phyloP scores from a whole-genome alignment of 2,797 vertebrate species.

The Schizopygopsis pylzovi region DNA sequence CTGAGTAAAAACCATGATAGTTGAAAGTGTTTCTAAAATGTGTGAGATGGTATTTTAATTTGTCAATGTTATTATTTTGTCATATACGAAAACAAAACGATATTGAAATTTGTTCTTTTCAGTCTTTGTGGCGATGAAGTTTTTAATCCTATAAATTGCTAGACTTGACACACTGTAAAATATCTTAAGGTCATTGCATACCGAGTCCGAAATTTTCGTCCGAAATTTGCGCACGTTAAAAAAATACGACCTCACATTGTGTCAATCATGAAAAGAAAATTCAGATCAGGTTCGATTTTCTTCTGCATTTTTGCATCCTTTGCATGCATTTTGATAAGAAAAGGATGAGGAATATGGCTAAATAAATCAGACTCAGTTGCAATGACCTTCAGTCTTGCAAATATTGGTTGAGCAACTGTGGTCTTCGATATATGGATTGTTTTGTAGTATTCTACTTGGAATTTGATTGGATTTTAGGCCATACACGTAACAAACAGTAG shows the following conservation, averaged over 20 bases:
- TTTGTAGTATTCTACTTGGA: background rate
- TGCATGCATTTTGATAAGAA: too few species aligned
- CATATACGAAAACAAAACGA: background rate
- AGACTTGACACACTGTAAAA: conserved; percentile 11
- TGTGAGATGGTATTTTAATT: conserved; percentile 28
- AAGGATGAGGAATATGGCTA: too few species aligned
- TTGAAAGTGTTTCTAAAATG: background rate
- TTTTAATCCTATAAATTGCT: conserved; percentile 14
- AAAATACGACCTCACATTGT: too few species aligned
- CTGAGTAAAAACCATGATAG: background rate
- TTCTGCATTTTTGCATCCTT: too few species aligned
- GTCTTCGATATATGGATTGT: background rate
- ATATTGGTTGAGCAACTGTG: conserved; percentile 20
- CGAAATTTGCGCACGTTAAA: too few species aligned
- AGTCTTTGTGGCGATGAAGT: background rate
- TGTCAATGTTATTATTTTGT: background rate
- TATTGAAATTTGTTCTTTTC: background rate
- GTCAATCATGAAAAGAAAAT: too few species aligned
- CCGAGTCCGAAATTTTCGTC: too few species aligned
- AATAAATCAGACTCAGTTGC: too few species aligned
- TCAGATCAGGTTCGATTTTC: too few species aligned
- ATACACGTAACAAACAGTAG: background rate
- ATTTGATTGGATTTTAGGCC: background rate
- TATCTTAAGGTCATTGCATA: background rate
- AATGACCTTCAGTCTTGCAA: background rate